Evolutionary conservation across 2,797 vertebrate genomes (phyloP).

Genomic region (Phalloptychus januarius): DNA sequence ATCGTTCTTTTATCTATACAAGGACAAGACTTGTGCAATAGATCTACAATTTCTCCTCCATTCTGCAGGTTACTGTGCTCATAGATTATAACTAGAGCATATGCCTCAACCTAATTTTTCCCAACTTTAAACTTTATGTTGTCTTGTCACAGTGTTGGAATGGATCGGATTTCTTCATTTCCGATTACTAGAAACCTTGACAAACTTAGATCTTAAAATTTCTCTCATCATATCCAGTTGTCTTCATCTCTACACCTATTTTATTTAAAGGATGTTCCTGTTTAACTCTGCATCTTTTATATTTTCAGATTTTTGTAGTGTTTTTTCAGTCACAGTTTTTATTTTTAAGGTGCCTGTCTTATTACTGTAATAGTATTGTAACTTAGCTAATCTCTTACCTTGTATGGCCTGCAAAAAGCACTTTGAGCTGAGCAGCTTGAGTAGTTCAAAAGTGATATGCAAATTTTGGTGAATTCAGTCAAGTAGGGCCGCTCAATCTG

Average conservation of each 20-base stretch:
- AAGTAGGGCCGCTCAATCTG: background rate
- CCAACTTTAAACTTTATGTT: background rate
- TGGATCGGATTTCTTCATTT: background rate
- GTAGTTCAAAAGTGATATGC: background rate
- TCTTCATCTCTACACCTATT: background rate
- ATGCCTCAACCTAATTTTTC: background rate
- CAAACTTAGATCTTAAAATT: background rate
- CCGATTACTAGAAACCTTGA: background rate
- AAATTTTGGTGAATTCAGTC: background rate
- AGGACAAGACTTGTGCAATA: constrained; percentile 37
- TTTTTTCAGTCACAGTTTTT: background rate
- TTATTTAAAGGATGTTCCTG: background rate
- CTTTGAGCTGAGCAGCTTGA: background rate
- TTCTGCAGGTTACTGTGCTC: background rate
- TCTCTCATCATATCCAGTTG: background rate
- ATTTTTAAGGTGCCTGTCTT: background rate
- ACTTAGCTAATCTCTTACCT: background rate
- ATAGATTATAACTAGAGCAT: background rate
- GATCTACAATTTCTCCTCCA: constrained; percentile 30
- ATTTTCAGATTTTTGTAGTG: background rate
- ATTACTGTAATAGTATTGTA: background rate
- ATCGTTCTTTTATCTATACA: constrained; percentile 31
- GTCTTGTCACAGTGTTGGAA: background rate
- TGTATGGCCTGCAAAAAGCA: background rate
- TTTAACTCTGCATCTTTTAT: background rate